A percentile compares a stretch with the other conserved stretches of the same genome.
phyloP scores from a whole-genome alignment of 2,113 vertebrate species.

The Apteryx mantelli region DNA sequence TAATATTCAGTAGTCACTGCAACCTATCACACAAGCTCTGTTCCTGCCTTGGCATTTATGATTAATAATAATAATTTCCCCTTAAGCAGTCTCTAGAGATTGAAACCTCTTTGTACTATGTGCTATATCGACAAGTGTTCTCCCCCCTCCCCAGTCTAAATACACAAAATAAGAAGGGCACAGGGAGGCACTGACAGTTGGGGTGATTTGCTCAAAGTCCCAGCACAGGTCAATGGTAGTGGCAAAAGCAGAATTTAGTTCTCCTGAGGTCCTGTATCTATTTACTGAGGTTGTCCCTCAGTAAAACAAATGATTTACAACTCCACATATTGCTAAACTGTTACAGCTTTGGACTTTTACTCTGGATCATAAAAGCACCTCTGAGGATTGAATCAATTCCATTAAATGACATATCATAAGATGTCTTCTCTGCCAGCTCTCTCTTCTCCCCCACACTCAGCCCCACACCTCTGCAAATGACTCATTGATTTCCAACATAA shows the following conservation, averaged over 20 bases:
- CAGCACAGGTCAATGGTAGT: background rate
- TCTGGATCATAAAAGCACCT: background rate
- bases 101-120: background rate
- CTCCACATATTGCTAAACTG: background rate
- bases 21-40: accelerated
- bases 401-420: background rate
- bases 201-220: background rate
- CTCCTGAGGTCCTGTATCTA: background rate
- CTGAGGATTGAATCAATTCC: background rate
- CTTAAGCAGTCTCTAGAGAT: background rate
- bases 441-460: background rate
- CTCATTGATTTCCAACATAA: background rate
- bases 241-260: background rate
- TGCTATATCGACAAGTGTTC: background rate
- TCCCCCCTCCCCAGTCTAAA: background rate
- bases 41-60: background rate
- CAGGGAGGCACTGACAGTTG: background rate
- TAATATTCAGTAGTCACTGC: background rate
- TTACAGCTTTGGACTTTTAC: background rate
- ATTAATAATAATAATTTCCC: background rate
- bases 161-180: background rate
- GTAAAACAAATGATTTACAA: background rate
- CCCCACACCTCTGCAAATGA: background rate
- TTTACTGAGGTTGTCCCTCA: background rate
- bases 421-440: background rate